Evolutionary conservation across 1,140 invertebrate genomes (phyloP).

Genomic region (Battus philenor): DNA sequence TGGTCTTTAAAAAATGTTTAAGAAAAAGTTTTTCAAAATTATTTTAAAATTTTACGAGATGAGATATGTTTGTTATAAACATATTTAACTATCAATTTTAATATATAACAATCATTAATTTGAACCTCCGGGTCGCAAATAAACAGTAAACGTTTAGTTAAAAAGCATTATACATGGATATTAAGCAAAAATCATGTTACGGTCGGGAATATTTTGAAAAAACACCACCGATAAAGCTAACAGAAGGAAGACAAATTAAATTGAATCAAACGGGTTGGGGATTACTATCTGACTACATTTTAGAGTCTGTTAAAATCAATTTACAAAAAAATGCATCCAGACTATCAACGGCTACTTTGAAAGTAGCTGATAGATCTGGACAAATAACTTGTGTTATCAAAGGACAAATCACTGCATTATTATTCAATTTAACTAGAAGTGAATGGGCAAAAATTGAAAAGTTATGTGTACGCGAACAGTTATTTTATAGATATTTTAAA

Average conservation of each 20-base stretch:
- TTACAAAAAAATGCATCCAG: slow-evolving; percentile 27
- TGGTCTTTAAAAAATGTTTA: too few relatives aligned
- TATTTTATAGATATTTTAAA: slow-evolving; percentile 65
- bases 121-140: too few relatives aligned
- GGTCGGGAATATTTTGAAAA: slow-evolving; percentile 30
- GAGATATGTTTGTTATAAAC: too few relatives aligned
- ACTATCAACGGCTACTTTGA: slow-evolving; percentile 44
- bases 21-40: too few relatives aligned
- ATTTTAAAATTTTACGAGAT: too few relatives aligned
- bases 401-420: slow-evolving; percentile 38
- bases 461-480: slow-evolving; percentile 41
- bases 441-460: slow-evolving; percentile 61
- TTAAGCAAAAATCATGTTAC: slow-evolving; percentile 1
- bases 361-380: slow-evolving; percentile 48
- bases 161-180: neutral
- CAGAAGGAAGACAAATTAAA: slow-evolving; percentile 41
- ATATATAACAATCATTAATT: too few relatives aligned
- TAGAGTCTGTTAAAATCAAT: slow-evolving; percentile 66
- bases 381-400: slow-evolving; percentile 52
- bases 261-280: slow-evolving; percentile 47
- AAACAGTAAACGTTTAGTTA: too few relatives aligned
- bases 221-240: slow-evolving; percentile 43
- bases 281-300: slow-evolving; percentile 47
- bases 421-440: slow-evolving; percentile 46
- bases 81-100: too few relatives aligned